Base-by-base conservation (phyloP, 2,797 vertebrate species). In the Pitangus sulphuratus region DNA sequence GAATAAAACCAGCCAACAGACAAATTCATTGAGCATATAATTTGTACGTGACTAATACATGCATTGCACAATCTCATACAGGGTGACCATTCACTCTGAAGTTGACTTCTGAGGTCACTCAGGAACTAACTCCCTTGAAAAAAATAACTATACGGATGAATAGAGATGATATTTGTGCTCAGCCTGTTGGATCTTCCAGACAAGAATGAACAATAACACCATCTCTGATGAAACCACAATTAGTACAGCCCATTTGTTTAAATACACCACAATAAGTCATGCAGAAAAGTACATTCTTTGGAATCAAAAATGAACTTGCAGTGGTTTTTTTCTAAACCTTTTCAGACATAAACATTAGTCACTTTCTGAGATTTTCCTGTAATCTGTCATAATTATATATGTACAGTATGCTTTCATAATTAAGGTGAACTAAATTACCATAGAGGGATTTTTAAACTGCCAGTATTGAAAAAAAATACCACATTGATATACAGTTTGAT, bases 281-380 rank as follows among this genome's bases (percentile, higher is more conserved):
- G n/a, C 15, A 61, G 17, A 42, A 31, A 70, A 86, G 26, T 47
- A 61, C 9, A 26, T 69, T 81, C 50, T 84, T 62, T 78, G 86
- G 91, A 81, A 95, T 76, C 15, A 82, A 76, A 95, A 86, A 77
- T n/a, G 66, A 93, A 15, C 16, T 58, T 91, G 44, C 47, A 84
- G 25, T 12, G 11, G 1, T 37, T 65, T 81, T 90, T 88, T 84
- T 39, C 58, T 87, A 82, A 61, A 13, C 8, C 79, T 89, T 76
- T 90, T 31, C 69, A 88, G 74, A 93, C 80, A 91, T 79, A 91
- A 95, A 88, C 66, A 79, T 96, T 90, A 86, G 61, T 94, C 72
- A 88, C 26, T 84, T 94, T 95, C 50, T 65, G 58, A 78, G 25
- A 65, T 90, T 91, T 91, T 81, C 39, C 74, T 84, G 44, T 72